Evolutionary conservation across 2,113 vertebrate genomes (phyloP).

Genomic region (Chaetura pelagica): DNA sequence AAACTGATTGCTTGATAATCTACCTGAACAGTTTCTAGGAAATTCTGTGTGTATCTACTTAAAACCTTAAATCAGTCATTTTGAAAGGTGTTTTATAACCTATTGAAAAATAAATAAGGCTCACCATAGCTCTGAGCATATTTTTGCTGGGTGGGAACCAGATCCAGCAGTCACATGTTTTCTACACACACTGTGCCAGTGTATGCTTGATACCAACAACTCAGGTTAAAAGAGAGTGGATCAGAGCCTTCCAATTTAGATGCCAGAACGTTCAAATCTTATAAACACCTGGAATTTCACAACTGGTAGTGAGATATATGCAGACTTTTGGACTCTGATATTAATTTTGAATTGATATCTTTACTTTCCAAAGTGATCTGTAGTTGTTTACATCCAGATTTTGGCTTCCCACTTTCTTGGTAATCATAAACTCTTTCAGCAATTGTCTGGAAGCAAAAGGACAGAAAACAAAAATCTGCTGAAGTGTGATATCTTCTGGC

Average conservation of each 20-base stretch:
- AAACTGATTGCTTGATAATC: background rate
- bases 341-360: background rate
- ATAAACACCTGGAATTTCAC: background rate
- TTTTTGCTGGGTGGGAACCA: slow-evolving; percentile 30
- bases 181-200: background rate
- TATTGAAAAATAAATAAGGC: slow-evolving; percentile 17
- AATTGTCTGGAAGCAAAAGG: background rate
- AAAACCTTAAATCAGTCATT: background rate
- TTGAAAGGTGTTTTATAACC: background rate
- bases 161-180: background rate
- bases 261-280: background rate
- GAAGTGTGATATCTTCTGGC: background rate
- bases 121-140: background rate
- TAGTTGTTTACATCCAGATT: background rate
- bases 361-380: background rate
- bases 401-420: background rate
- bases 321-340: background rate
- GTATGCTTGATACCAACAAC: background rate
- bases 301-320: background rate
- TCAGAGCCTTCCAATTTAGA: background rate
- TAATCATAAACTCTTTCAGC: background rate
- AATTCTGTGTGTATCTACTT: background rate
- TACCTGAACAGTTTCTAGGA: background rate
- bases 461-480: background rate
- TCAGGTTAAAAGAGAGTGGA: background rate